Evolutionary conservation across 2,797 vertebrate genomes (phyloP), one percentile per base, ranked within the genome.

Genomic region (Cirrhinus mrigala): DNA sequence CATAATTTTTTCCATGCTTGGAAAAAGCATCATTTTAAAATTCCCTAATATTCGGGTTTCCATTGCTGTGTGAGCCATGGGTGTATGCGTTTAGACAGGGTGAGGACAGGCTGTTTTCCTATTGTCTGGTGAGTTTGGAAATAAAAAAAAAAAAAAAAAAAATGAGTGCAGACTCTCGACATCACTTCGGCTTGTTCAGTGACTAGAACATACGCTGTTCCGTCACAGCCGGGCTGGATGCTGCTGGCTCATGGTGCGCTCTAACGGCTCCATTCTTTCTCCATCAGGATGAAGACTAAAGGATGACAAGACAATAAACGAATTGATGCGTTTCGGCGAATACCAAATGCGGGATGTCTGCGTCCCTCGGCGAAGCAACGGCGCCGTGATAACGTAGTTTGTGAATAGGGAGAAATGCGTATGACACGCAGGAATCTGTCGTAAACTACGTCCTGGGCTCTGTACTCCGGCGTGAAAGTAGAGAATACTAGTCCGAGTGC

Each of bases 361-460:
- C 27, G 50, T 76, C 50, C 29, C 71, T 83, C 73, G 14, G 15
- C 29, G 64, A 81, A 73, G 70, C 81, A 73, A 77, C 87, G 71
- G 48, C 80, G 73, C 83, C 68, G 64, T 88, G 46, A 74, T 81
- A 27, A 68, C 71, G 58, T 50, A 64, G 81, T 86, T 85, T 48
- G 86, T 85, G 90, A 91, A 90, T 90, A 85, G 81, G 8, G 76
- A 91, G 86, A 76, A 71, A 82, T 94, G 93, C 95, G 95, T 89
- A 94, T 50, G 89, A 85, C 90, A 92, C 92, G 95, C 88, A 94
- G 87, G 89, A 82, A 92, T 70, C 80, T 89, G 79, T 87, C 95
- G 94, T 93, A 95, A 91, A 91, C 46, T 91, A 48, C 80, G 94
- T 92, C 90, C 92, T 92, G 94, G 94, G 95, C 95, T 91, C 90